A percentile compares a stretch with the other conserved stretches of the same genome.
Evolutionary conservation across 92 coral and sea anemone genomes (phyloP).

Genomic region (Umimayanthus kanabou): DNA sequence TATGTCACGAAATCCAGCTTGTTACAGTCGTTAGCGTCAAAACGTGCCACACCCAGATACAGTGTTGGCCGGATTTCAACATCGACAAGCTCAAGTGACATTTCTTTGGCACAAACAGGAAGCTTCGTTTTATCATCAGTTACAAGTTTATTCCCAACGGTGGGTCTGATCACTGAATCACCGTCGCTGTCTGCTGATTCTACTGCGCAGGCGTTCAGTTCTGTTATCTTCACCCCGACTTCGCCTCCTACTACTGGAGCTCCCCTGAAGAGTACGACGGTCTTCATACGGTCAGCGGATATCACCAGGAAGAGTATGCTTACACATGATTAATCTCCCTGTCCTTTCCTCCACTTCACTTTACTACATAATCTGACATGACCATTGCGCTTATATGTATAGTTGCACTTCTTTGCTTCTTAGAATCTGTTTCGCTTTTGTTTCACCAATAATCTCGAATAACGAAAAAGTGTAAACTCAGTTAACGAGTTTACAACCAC

Average conservation of each 20-base stretch:
- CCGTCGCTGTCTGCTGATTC: neutral
- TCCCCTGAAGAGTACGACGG: neutral
- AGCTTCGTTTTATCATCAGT: neutral
- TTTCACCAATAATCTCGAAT: neutral
- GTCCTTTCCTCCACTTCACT: neutral
- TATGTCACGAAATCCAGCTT: slow-evolving; percentile 6
- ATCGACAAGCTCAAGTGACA: neutral
- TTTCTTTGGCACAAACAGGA: neutral
- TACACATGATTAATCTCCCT: neutral
- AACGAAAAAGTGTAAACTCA: neutral
- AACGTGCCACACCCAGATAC: neutral
- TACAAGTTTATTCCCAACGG: neutral
- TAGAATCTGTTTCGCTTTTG: neutral
- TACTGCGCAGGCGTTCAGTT: neutral
- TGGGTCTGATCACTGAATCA: neutral
- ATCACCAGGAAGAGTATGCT: slow-evolving; percentile 22
- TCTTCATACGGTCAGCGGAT: slow-evolving; percentile 21
- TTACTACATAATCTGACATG: neutral
- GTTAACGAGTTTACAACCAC: neutral
- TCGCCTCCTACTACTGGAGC: neutral
- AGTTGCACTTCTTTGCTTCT: neutral
- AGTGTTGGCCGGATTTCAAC: neutral
- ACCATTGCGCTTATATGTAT: neutral
- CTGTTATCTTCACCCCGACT: neutral
- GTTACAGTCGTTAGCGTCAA: neutral